Base-by-base conservation (phyloP, 2,797 vertebrate species). In the Anguilla megastoma region DNA sequence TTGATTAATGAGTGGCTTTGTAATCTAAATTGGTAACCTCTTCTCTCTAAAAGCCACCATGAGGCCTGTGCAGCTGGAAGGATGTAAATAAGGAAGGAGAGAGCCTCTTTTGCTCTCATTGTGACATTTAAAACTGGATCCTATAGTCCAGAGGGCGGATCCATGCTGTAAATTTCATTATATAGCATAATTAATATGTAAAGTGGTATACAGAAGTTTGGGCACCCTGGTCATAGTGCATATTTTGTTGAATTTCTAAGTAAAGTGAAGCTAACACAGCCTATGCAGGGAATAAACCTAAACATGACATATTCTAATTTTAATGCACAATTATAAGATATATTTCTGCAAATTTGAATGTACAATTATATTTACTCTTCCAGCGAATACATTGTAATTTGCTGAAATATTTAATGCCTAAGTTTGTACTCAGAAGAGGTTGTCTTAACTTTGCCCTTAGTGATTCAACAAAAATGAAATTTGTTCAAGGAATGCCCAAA, bases 1-100 rank as follows among this genome's bases (percentile, higher is more conserved):
- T 63, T 58, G 84, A 85, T 63, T 60, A 85, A 60, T 58, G 56
- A 63, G 30, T 41, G 56, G 84, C 84, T 63, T 85, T 66, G 56
- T 85, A 63, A 85, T 41, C 27, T 56, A 60, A 85, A 63, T 27
- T 21, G 84, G 56, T 63, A 58, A 63, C 52, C 84, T 60, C 30
- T 85, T 30, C 54, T 54, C 83, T 58, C 83, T 58, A 54, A 54
- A 58, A 85, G 50, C 54, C n/a, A 56, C 14, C 48, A 85, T 36
- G 33, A 30, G 83, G 27, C 12, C 41, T 63, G 52, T 41, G 30
- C 33, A 41, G 52, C 56, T 85, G 33, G 33, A 24, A 21, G 30
- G n/a, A 85, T 85, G 52, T 60, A 85, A 85, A 60, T 85, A 60
- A 60, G 18, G 84, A 85, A 21, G 9, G 24, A 41, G 24, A 41